phyloP scores from a whole-genome alignment of 1,140 invertebrate genomes.

The Radopholus similis region DNA sequence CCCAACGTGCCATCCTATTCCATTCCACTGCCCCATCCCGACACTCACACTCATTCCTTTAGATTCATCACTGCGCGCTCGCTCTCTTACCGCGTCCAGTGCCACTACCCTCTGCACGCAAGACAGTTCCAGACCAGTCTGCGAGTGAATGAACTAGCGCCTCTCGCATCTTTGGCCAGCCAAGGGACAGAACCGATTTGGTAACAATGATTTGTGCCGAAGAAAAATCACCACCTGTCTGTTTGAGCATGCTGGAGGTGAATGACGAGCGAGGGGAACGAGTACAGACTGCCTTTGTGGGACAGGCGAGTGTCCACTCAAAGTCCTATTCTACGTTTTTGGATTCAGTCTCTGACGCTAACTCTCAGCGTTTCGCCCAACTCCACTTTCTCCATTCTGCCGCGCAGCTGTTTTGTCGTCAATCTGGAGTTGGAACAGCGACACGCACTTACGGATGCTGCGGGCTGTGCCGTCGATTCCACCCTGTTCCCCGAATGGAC shows the following conservation, averaged over 20 bases:
- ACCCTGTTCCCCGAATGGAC: constrained; percentile 54
- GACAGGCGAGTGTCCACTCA: constrained; percentile 24
- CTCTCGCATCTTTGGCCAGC: no score
- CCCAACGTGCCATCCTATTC: no score
- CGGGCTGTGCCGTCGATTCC: constrained; percentile 51
- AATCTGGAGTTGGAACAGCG: constrained; percentile 55
- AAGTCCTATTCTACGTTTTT: not conserved
- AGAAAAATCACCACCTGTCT: not conserved
- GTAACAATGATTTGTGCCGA: not conserved
- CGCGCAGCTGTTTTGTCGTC: constrained; percentile 53
- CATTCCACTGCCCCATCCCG: no score
- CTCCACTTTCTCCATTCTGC: constrained; percentile 41
- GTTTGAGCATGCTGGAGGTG: constrained; percentile 30
- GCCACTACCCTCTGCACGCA: no score
- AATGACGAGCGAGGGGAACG: constrained; percentile 37
- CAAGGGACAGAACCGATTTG: constrained; percentile 30
- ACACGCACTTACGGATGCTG: constrained; percentile 48
- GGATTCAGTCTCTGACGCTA: constrained; percentile 28
- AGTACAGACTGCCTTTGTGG: constrained; percentile 47
- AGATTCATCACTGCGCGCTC: no score
- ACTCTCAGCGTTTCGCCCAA: constrained; percentile 39
- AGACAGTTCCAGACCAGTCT: no score
- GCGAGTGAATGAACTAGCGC: no score
- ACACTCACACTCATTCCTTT: no score
- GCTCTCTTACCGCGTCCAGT: no score